These are phyloP conservation scores for Cordilura impudica DNA, from an alignment of 2,888 invertebrate species.

Conservation along the genomic window DNA sequence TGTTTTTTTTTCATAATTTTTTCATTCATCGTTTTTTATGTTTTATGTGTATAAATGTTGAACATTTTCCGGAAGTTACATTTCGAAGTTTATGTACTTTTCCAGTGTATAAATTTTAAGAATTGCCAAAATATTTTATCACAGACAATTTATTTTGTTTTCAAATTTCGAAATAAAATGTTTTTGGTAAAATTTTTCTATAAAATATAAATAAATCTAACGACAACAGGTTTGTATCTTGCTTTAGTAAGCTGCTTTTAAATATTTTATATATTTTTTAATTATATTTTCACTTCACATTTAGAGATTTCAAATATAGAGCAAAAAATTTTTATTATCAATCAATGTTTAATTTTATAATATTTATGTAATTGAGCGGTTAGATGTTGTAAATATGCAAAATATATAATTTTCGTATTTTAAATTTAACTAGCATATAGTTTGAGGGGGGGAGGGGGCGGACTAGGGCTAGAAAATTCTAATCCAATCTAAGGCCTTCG, in stretches of 20 bases:
- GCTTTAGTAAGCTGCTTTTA: conserved; percentile 37
- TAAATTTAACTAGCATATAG: too few relatives aligned
- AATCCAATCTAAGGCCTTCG: too few relatives aligned
- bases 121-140: conserved; percentile 27
- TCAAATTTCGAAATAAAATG: conserved; percentile 45
- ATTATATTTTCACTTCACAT: background rate
- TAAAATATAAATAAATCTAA: conserved; percentile 4
- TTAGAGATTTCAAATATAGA: background rate
- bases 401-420: too few relatives aligned
- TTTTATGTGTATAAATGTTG: conserved; percentile 72
- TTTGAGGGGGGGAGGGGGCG: too few relatives aligned
- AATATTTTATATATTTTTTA: conserved; percentile 8
- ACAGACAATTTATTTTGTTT: conserved; percentile 46
- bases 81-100: conserved; percentile 52
- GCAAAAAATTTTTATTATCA: background rate
- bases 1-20: conserved; percentile 6
- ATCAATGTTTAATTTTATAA: background rate
- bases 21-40: conserved; percentile 15
- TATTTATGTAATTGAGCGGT: conserved; percentile 5
- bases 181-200: conserved; percentile 47
- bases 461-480: too few relatives aligned
- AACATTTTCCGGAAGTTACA: conserved; percentile 74
- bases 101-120: conserved; percentile 48
- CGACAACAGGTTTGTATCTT: conserved; percentile 55
- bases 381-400: background rate